Conservation (phyloP, 2,113 vertebrate genomes). For the Noctilio leporinus region DNA sequence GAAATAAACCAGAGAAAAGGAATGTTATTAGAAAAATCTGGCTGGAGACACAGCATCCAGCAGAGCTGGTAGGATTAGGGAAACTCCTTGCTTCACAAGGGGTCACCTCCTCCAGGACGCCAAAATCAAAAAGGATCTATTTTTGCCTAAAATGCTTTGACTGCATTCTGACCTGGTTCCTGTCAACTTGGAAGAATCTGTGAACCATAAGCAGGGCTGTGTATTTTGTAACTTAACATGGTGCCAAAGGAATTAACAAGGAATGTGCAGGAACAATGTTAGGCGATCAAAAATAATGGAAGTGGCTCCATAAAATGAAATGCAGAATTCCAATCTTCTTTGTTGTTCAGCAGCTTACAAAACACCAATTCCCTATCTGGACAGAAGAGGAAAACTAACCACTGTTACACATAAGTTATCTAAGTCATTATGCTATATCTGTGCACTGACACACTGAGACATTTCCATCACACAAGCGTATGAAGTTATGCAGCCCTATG, state of each 20-base stretch:
- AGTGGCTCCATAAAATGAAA: neutral
- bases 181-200: neutral
- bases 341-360: neutral
- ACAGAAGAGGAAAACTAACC: neutral
- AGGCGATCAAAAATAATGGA: neutral
- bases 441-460: neutral
- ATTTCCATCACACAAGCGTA: neutral
- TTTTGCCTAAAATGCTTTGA: neutral
- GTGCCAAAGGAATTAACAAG: no score
- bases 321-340: neutral
- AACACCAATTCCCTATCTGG: neutral
- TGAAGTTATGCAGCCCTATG: neutral
- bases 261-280: neutral
- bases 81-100: neutral
- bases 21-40: neutral
- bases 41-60: neutral
- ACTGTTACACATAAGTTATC: neutral
- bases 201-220: neutral
- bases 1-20: neutral
- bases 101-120: neutral
- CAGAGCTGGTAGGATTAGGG: neutral
- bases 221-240: neutral
- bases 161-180: neutral
- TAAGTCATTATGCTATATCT: neutral
- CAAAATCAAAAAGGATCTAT: neutral